These are phyloP conservation scores for Arge pagana DNA, from an alignment of 2,888 invertebrate species.

Conservation along the genomic window DNA sequence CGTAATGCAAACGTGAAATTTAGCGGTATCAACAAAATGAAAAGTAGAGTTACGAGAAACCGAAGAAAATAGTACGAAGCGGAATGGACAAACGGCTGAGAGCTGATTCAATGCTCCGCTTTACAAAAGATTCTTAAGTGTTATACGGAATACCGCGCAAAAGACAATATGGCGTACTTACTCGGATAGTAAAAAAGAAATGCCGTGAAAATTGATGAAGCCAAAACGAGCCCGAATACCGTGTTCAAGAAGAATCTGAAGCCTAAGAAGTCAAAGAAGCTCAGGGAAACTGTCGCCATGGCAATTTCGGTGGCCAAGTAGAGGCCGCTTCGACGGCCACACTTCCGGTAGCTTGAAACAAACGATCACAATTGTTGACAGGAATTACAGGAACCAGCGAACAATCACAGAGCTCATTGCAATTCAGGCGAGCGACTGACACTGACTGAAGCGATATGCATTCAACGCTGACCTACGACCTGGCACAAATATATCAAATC, in stretches of 20 bases:
- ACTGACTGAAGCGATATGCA: constrained; percentile 19
- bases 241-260: constrained; percentile 34
- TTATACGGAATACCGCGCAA: neutral
- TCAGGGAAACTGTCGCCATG: constrained; percentile 13
- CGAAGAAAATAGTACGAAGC: neutral
- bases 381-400: neutral
- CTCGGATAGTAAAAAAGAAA: constrained; percentile 37
- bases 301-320: neutral
- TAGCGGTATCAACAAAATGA: neutral
- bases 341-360: constrained; percentile 13
- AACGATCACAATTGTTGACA: neutral
- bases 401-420: constrained; percentile 18
- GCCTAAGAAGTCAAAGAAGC: constrained; percentile 27
- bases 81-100: neutral
- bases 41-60: neutral
- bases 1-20: neutral
- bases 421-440: constrained; percentile 18
- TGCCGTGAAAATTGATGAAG: constrained; percentile 30
- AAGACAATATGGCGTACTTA: constrained; percentile 23
- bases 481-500: neutral
- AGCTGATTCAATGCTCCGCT: neutral
- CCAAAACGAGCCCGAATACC: constrained; percentile 28
- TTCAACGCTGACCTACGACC: constrained; percentile 22
- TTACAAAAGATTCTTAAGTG: neutral
- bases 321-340: neutral